Conservation (phyloP, 2,888 invertebrate genomes). For the Poecilus cupreus region DNA sequence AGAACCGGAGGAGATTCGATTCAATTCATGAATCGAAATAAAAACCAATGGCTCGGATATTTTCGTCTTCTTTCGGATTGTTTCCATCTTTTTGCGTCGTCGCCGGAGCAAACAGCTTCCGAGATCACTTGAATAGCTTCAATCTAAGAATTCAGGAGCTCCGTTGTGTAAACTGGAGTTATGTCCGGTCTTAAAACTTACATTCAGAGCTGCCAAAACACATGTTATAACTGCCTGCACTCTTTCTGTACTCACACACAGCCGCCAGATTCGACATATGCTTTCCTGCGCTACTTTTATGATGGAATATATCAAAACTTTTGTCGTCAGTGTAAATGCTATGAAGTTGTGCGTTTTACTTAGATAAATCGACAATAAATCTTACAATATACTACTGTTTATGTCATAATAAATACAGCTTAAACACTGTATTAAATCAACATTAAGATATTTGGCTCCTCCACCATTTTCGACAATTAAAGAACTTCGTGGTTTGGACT, state of each 20-base stretch:
- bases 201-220: slow-evolving; percentile 54
- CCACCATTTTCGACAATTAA: not conserved
- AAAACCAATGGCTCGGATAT: slow-evolving; percentile 71
- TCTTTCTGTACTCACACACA: not conserved
- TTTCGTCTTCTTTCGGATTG: slow-evolving; percentile 67
- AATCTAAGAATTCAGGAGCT: slow-evolving; percentile 68
- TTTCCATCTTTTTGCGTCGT: slow-evolving; percentile 66
- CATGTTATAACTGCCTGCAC: slow-evolving; percentile 26
- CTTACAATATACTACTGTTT: not conserved
- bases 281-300: not conserved
- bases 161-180: slow-evolving; percentile 18
- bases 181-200: slow-evolving; percentile 54
- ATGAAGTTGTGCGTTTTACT: not conserved
- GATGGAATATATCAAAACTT: slow-evolving; percentile 17
- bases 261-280: not conserved
- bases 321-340: not conserved
- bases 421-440: no score
- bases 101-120: slow-evolving; percentile 68
- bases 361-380: not conserved
- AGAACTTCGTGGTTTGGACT: no score
- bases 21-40: slow-evolving; percentile 71
- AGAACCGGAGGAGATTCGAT: slow-evolving; percentile 63
- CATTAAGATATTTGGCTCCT: not conserved
- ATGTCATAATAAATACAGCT: not conserved
- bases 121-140: slow-evolving; percentile 70